Percentiles rank a stretch among this genome's conserved stretches.
Evolutionary conservation across 2,888 invertebrate genomes (phyloP).

Genomic region (Drosophila maculinotata): DNA sequence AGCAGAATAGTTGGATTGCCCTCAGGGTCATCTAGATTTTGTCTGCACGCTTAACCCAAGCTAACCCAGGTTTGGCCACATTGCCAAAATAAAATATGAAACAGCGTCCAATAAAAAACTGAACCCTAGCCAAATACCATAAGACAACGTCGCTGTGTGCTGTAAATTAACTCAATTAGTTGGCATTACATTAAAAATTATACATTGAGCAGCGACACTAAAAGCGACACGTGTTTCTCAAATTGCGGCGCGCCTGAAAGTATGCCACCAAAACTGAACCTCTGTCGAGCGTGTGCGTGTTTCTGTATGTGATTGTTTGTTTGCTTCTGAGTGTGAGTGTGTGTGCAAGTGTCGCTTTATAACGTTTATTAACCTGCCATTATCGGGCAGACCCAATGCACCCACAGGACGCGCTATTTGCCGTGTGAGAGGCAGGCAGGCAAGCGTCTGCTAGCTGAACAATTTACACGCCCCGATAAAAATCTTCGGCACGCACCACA

Average conservation of each 20-base stretch:
- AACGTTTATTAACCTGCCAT: slow-evolving; percentile 78
- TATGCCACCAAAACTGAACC: slow-evolving; percentile 13
- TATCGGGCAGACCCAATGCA: slow-evolving; percentile 58
- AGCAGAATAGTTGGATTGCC: not conserved
- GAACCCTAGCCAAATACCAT: not conserved
- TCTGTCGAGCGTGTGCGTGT: not conserved
- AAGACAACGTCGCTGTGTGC: not conserved
- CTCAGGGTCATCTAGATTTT: not conserved
- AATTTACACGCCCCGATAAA: slow-evolving; percentile 68
- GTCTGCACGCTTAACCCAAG: not conserved
- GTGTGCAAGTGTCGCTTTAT: slow-evolving; percentile 56
- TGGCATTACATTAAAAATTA: slow-evolving; percentile 45
- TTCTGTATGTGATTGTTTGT: not conserved
- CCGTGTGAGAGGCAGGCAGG: slow-evolving; percentile 28
- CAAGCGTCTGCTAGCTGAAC: slow-evolving; percentile 39
- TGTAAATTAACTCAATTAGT: slow-evolving; percentile 33
- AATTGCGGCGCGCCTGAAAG: slow-evolving; percentile 13
- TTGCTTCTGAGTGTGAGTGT: slow-evolving; percentile 15
- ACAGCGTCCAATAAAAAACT: not conserved
- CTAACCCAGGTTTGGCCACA: not conserved
- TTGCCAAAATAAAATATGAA: not conserved
- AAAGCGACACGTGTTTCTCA: slow-evolving; percentile 27
- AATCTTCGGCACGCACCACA: slow-evolving; percentile 73
- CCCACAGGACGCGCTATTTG: slow-evolving; percentile 22
- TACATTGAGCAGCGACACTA: slow-evolving; percentile 2